Evolutionary conservation across 2,797 vertebrate genomes (phyloP), one percentile per base, ranked within the genome.

Genomic region (Gymnothorax javanicus): DNA sequence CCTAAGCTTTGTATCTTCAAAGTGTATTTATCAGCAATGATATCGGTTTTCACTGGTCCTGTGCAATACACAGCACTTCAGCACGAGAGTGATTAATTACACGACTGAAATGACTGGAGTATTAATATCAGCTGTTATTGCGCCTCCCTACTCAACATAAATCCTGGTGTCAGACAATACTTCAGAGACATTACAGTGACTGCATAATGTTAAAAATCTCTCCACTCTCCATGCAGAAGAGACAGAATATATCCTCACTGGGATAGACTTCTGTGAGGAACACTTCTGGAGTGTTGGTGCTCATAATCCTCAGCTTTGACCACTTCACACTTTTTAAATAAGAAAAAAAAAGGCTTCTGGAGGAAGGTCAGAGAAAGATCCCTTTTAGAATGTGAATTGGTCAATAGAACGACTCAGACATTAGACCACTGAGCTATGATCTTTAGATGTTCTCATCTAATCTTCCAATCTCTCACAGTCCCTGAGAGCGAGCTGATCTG

Each of bases 381-480:
- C 86, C 81, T 67, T 58, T 83, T 43, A 43, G n/a, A 71, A 83
- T 60, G 79, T 25, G 64, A 83, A 52, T 59, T 83, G 62, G 86
- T 86, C 86, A 73, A 81, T 25, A 57, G 69, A 86, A 86, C 79
- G 82, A 83, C 62, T 86, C 82, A 83, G 73, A 82, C 67, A 81
- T 52, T 54, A 71, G 67, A 17, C 54, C 27, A n/a, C 62, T 73
- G 27, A 43, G 86, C 71, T 83, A 83, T 83, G 56, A 83, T 83
- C 82, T 43, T 58, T 56, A 6, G 89, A 94, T 94, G 93, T 89
- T 62, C 91, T 89, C 93, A 90, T 95, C 94, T 94, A 90, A 93
- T 94, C 92, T 89, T 95, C 92, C 92, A 33, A 89, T 92, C 93
- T 95, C 95, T 95, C 94, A 95, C 94, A 96, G 96, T 94, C 92